Conservation (phyloP, 2,888 invertebrate species). For the Iselma pallidipennis region DNA sequence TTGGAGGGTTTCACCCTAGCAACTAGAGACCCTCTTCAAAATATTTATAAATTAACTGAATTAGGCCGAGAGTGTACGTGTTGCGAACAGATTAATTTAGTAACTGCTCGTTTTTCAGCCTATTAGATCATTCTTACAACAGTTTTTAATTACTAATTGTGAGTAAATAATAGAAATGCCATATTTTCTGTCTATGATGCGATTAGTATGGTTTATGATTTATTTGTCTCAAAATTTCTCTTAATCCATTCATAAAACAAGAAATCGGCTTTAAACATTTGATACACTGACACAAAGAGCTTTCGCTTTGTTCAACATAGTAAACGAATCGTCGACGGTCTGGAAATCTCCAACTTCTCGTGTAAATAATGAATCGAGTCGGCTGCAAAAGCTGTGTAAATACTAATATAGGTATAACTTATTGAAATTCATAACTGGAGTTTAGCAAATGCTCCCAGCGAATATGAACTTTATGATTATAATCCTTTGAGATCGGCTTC, state of each 20-base stretch:
- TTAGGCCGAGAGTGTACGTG: constrained; percentile 33
- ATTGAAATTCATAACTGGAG: constrained; percentile 52
- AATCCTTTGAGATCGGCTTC: constrained; percentile 45
- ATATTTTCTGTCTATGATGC: too few species aligned
- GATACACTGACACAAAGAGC: constrained; percentile 31
- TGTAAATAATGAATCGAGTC: constrained; percentile 46
- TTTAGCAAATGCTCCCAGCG: constrained; percentile 38
- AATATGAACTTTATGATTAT: constrained; percentile 46
- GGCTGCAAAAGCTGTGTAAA: constrained; percentile 46
- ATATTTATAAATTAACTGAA: constrained; percentile 54
- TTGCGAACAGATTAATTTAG: not conserved
- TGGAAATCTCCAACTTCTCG: constrained; percentile 47
- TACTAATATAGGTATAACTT: constrained; percentile 50
- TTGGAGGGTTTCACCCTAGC: constrained; percentile 30
- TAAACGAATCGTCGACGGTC: constrained; percentile 44
- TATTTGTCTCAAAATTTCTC: not conserved
- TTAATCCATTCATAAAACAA: not conserved
- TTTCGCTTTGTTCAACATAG: constrained; percentile 44
- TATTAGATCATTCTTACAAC: not conserved
- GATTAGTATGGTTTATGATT: not conserved
- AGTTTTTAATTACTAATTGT: too few species aligned
- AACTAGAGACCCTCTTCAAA: constrained; percentile 40
- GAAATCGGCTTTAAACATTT: not conserved
- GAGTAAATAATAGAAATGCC: too few species aligned
- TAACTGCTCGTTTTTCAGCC: constrained; percentile 1